Evolutionary conservation across 2,797 vertebrate genomes (phyloP), one percentile per base, ranked within the genome.

Genomic region (Hozukius guyotensis): DNA sequence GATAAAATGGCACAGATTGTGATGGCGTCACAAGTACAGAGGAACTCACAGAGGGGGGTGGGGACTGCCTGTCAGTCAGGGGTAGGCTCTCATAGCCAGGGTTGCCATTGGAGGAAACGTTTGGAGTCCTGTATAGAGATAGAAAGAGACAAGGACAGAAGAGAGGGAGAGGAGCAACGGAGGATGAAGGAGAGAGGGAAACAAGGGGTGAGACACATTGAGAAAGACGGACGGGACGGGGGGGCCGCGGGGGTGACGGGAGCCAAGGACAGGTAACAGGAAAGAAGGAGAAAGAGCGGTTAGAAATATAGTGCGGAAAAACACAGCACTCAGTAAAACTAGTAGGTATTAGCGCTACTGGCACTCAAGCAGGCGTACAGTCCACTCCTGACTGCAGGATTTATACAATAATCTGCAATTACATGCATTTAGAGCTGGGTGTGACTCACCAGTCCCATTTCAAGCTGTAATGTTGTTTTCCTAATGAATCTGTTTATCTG

Each of bases 31-130:
- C 93, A 94, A 93, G 92, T 84, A 96, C 95, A 95, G 91, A 95
- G 94, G 94, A 93, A 96, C 96, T 96, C 96, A 97, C 96, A 96
- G 96, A 96, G 92, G 96, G 96, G 95, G 96, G 96, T 92, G 96
- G 96, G 96, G 94, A 95, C 95, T 96, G 96, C 95, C 96, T 95
- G 90, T 96, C 95, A 94, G 95, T 95, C 89, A 96, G 91, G 92
- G 96, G 94, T 88, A 97, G 95, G 92, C 96, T 97, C 96, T 98
- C 97, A 98, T 97, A 98, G 96, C 95, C 97, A 98, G 90, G 97
- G 97, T 97, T 98, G 97, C 97, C 97, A 98, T 97, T 98, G 97
- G 94, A 98, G 97, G 92, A 98, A 98, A 95, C 97, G 97, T 96
- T 98, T 98, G 95, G 97, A 98, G 96, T 98, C 97, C 97, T 98